Evolutionary conservation across 2,888 invertebrate genomes (phyloP), one percentile per base, ranked within the genome.

Genomic region (Ecdyonurus torrentis): DNA sequence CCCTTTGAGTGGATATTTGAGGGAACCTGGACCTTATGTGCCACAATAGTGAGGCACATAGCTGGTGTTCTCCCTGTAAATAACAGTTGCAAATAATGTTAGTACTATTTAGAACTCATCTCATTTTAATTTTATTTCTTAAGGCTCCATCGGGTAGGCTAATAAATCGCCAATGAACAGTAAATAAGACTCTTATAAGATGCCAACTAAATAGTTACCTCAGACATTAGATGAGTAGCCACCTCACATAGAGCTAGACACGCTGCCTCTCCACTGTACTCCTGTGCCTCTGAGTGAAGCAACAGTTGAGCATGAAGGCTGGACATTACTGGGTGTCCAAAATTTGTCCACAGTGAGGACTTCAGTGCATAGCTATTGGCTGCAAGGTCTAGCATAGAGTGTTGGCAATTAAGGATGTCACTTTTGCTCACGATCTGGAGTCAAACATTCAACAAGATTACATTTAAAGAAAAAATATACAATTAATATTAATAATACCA

Each of bases 261-360:
- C 18, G 84, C 79, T 15, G 85, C 81, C 67, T 87, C 85, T 1
- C 85, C 83, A 67, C 84, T 84, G 67, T 83, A 81, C 55, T 77
- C 77, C 2, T 74, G 68, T 2, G 73, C 71, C 60, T 71, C 70
- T 37, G 68, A 66, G 5, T 87, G 83, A 0, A 94, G 77, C 52
- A 92, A 75, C 18, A 91, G 74, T 73, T 93, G 92, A 61, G 89
- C 84, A 73, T 84, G 86, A 50, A 93, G 77, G 0, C 87, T 86
- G 0, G 88, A 85, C 82, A 92, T 86, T 73, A 91, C 89, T 1
- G 86, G 84, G 74, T 91, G 89, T 1, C 95, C 95, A 72, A 92
- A 94, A 63, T 90, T 81, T 18, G 86, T 81, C 94, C 94, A 94
- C 10, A 95, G 77, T 0, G 90, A 89, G 1, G 91, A 85, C 68